Evolutionary conservation across 2,113 vertebrate genomes (phyloP).

Genomic region (Labeo catla): DNA sequence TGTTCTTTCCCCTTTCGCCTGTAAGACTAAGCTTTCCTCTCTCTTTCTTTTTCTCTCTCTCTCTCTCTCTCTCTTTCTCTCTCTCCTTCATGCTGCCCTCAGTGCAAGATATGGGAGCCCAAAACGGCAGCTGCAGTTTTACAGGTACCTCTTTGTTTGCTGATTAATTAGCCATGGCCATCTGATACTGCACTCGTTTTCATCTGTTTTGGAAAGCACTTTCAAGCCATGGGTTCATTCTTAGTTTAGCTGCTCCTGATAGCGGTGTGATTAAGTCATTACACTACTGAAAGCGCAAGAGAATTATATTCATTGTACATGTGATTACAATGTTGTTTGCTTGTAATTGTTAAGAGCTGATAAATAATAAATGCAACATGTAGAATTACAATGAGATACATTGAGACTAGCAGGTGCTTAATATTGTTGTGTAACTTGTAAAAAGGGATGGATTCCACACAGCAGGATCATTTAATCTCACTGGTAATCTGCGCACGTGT

Average conservation of each 20-base stretch:
- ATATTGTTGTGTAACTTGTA: background rate
- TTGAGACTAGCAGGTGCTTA: conserved; percentile 8
- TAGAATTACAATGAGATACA: conserved; percentile 17
- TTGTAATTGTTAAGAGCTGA: background rate
- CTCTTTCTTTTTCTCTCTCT: background rate
- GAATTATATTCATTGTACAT: background rate
- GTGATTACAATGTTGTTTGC: background rate
- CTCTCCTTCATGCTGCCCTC: conserved; percentile 75
- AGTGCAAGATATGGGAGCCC: conserved; percentile 98
- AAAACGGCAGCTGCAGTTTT: conserved; percentile 99
- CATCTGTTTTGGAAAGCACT: conserved; percentile 23
- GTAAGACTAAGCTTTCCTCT: conserved; percentile 29
- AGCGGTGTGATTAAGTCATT: background rate
- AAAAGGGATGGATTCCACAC: background rate
- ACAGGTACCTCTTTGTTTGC: conserved; percentile 86
- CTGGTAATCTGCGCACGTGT: background rate
- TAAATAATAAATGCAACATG: conserved; percentile 20
- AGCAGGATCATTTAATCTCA: background rate
- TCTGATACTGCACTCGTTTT: conserved; percentile 9
- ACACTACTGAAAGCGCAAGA: background rate
- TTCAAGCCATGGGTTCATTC: conserved; percentile 15
- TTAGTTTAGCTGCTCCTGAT: conserved; percentile 1
- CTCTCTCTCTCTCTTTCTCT: conserved; percentile 48
- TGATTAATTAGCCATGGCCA: conserved; percentile 34
- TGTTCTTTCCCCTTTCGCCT: conserved; percentile 28